Conservation (phyloP, 2,113 vertebrate species). For the Seriola aureovittata region DNA sequence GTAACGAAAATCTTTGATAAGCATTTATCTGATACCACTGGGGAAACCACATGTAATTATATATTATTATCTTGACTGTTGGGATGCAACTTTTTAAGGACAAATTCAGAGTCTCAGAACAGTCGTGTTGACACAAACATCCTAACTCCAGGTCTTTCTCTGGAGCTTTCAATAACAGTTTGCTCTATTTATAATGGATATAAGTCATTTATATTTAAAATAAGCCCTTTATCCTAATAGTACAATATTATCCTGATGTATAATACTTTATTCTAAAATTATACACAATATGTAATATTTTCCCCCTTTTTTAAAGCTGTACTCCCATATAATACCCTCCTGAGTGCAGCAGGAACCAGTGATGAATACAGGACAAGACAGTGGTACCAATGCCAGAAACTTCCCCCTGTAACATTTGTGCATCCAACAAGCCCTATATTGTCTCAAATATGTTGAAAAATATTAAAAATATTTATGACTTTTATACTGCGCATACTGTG, state of each 20-base stretch:
- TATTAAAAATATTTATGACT: no score
- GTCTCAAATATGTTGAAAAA: background rate
- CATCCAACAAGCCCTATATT: background rate
- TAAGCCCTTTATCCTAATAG: background rate
- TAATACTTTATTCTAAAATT: background rate
- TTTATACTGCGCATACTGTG: background rate
- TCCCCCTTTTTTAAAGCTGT: background rate
- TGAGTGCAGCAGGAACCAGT: background rate
- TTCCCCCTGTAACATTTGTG: background rate
- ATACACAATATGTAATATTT: background rate
- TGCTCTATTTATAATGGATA: background rate
- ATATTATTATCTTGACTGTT: background rate
- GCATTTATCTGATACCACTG: background rate
- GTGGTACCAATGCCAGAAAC: background rate
- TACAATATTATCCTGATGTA: background rate
- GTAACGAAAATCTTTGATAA: background rate
- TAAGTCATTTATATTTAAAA: background rate
- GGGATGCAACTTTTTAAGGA: background rate
- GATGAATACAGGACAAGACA: background rate
- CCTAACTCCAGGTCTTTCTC: background rate
- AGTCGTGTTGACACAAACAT: background rate
- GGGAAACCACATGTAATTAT: background rate
- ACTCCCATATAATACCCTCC: background rate
- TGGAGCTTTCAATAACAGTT: background rate
- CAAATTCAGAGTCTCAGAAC: background rate